phyloP scores from a whole-genome alignment of 1,140 invertebrate species.

The Zaprionus ornatus region DNA sequence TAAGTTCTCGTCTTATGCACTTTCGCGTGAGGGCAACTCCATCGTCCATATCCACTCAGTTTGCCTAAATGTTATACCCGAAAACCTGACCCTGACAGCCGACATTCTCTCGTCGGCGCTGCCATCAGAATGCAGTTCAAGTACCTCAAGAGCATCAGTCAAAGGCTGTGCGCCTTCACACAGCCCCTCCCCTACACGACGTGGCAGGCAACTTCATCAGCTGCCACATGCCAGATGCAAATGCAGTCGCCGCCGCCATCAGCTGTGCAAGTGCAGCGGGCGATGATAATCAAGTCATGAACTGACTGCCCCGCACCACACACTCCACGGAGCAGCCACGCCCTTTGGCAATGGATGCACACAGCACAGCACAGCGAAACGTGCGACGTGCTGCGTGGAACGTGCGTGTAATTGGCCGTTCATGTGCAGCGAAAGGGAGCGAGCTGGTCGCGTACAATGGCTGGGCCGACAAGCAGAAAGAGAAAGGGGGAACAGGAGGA shows the following conservation, averaged over 20 bases:
- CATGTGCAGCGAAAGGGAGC: conserved; percentile 60
- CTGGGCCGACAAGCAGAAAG: not conserved
- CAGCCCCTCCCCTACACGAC: not conserved
- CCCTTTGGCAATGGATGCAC: conserved; percentile 15
- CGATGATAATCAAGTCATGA: conserved; percentile 77
- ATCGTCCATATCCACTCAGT: not conserved
- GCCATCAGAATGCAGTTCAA: conserved; percentile 28
- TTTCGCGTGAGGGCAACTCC: not conserved
- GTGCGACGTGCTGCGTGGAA: conserved; percentile 22
- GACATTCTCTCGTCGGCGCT: conserved; percentile 6
- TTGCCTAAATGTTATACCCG: not conserved
- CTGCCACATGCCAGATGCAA: conserved; percentile 69
- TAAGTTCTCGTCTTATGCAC: not conserved
- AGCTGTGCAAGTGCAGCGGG: conserved; percentile 64
- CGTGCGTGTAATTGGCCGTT: conserved; percentile 58
- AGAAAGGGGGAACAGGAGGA: not conserved
- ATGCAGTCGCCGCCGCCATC: conserved; percentile 48
- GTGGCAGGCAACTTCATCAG: conserved; percentile 69
- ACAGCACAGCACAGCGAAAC: not conserved
- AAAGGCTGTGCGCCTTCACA: not conserved
- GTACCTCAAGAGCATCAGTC: conserved; percentile 20
- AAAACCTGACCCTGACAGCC: conserved; percentile 14
- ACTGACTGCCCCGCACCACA: conserved; percentile 3
- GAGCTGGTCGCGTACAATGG: conserved; percentile 30
- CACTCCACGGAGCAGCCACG: not conserved